Evolutionary conservation across 2,113 vertebrate species (phyloP).

Genomic region (Xiphophorus maculatus): DNA sequence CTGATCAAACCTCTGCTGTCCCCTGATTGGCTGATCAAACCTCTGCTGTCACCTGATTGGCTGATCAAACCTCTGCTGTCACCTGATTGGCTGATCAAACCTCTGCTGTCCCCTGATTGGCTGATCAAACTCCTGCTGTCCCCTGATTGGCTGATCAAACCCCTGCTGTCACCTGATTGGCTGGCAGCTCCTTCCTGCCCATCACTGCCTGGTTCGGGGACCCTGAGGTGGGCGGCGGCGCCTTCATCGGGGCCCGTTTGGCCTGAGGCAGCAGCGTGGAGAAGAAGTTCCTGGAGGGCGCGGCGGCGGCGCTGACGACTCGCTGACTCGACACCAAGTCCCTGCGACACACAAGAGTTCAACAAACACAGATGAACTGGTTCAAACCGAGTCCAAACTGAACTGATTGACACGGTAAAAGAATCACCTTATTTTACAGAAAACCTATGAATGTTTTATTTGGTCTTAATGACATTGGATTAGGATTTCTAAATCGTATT

Average conservation of each 20-base stretch:
- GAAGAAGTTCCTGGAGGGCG: slow-evolving; percentile 88
- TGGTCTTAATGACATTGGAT: neutral
- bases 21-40: no score
- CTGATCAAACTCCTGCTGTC: no score
- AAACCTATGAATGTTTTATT: neutral
- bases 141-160: slow-evolving; percentile 36
- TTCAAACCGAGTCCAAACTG: neutral
- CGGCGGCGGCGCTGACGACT: slow-evolving; percentile 75
- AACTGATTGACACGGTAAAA: no score
- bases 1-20: no score
- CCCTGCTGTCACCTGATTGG: slow-evolving; percentile 81
- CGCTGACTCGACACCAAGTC: slow-evolving; percentile 91
- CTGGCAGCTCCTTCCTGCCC: slow-evolving; percentile 83
- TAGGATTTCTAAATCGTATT: neutral
- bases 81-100: no score
- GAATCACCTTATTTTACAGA: no score
- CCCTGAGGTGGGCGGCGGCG: slow-evolving; percentile 60
- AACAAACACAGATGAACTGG: neutral
- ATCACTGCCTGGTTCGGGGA: slow-evolving; percentile 79
- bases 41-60: no score
- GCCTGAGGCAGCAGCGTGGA: slow-evolving; percentile 90
- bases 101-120: no score
- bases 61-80: no score
- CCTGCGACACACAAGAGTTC: slow-evolving; percentile 67
- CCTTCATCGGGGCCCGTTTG: slow-evolving; percentile 83